phyloP scores from a whole-genome alignment of 2,888 invertebrate species.

The Machimus rusticus region DNA sequence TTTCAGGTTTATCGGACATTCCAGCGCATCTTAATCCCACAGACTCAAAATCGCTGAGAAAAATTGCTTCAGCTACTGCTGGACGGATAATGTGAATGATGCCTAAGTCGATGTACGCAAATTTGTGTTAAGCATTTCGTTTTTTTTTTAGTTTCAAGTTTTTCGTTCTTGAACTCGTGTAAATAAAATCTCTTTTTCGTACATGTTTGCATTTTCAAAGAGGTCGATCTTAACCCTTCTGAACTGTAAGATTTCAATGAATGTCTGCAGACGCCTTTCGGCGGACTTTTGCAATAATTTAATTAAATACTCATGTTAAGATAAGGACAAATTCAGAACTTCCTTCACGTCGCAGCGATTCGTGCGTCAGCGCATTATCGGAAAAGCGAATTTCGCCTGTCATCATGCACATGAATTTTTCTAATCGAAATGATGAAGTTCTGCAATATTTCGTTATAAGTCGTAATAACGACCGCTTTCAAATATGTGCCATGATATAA shows the following conservation, averaged over 20 bases:
- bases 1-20: not conserved
- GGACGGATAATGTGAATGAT: not conserved
- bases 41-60: not conserved
- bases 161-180: not conserved
- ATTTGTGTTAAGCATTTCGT: not conserved
- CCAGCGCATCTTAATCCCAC: not conserved
- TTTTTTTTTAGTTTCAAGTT: not conserved
- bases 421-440: not conserved
- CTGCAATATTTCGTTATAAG: not conserved
- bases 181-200: not conserved
- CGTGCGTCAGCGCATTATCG: not conserved
- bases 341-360: not conserved
- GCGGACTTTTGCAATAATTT: not conserved
- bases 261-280: not conserved
- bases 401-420: not conserved
- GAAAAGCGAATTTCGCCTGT: not conserved
- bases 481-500: not conserved
- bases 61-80: constrained; percentile 38
- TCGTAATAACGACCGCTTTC: not conserved
- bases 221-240: not conserved
- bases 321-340: not conserved
- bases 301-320: not conserved
- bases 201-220: not conserved
- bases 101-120: not conserved
- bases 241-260: not conserved